Conservation (phyloP, 2,888 invertebrate species). For the Meloe dianella region DNA sequence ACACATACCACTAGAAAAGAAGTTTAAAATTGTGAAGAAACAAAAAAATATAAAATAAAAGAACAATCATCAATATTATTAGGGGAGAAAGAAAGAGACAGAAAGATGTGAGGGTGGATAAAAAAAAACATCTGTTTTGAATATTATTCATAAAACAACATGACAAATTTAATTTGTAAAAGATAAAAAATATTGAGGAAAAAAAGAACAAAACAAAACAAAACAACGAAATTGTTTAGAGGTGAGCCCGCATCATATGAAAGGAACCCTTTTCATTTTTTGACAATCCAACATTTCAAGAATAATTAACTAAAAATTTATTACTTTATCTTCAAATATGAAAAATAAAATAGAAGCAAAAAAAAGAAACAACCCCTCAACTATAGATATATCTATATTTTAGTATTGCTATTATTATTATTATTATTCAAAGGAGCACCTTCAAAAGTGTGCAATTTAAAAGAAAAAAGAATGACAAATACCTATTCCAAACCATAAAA, state of each 20-base stretch:
- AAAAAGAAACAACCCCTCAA: background rate
- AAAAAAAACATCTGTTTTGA: conserved; percentile 5
- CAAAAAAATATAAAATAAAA: background rate
- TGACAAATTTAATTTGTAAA: conserved; percentile 10
- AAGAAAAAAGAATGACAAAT: background rate
- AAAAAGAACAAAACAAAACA: background rate
- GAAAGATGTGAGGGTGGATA: background rate
- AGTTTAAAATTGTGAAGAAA: background rate
- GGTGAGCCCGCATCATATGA: background rate
- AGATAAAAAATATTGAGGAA: background rate
- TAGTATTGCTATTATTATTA: background rate
- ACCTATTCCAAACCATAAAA: background rate
- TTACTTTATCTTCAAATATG: conserved; percentile 2
- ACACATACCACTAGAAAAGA: background rate
- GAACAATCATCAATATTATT: conserved; percentile 1
- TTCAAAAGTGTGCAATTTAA: background rate
- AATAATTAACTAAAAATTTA: conserved; percentile 8
- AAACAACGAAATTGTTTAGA: background rate
- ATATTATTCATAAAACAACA: conserved; percentile 6
- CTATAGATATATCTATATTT: background rate
- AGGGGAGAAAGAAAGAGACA: background rate
- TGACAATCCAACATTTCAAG: conserved; percentile 8
- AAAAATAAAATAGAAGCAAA: background rate
- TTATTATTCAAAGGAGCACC: background rate
- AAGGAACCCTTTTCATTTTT: conserved; percentile 6